These are phyloP conservation scores for Drosophila rhopaloa DNA, from an alignment of 1,140 invertebrate genomes.

Conservation along the genomic window DNA sequence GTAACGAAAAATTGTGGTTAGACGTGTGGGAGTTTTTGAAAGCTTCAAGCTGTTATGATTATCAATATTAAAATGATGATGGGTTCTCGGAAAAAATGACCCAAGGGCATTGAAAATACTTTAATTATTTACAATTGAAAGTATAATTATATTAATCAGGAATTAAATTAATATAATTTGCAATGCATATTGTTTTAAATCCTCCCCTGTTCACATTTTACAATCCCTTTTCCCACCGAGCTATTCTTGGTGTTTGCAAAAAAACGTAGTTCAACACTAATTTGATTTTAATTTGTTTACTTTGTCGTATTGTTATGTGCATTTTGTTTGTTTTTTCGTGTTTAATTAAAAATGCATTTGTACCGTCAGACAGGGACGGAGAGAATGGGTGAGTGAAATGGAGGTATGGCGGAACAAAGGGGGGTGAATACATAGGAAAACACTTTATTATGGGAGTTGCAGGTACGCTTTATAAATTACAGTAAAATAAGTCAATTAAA, in stretches of 20 bases:
- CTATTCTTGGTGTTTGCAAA: constrained; percentile 14
- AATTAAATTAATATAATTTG: constrained; percentile 17
- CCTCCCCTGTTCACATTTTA: too few relatives aligned
- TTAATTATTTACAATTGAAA: not conserved
- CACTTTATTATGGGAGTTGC: constrained; percentile 68
- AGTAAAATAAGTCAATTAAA: constrained; percentile 71
- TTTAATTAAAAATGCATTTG: constrained; percentile 66
- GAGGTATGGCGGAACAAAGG: not conserved
- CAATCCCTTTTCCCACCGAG: not conserved
- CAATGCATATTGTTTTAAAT: constrained; percentile 12
- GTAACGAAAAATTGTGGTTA: too few relatives aligned
- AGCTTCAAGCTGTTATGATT: too few relatives aligned
- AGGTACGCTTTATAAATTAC: constrained; percentile 57
- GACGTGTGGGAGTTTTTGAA: too few relatives aligned
- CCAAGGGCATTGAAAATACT: not conserved
- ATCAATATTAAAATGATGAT: not conserved
- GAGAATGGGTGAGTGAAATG: not conserved
- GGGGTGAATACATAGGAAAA: not conserved
- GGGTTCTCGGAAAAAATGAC: not conserved
- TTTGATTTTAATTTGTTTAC: constrained; percentile 77
- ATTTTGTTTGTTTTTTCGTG: constrained; percentile 52
- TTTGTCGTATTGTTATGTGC: constrained; percentile 53
- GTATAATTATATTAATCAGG: not conserved
- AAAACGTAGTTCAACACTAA: constrained; percentile 42
- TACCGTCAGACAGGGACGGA: constrained; percentile 7